Base-by-base conservation (phyloP, 2,113 vertebrate species). In the Aleadryas rufinucha region DNA sequence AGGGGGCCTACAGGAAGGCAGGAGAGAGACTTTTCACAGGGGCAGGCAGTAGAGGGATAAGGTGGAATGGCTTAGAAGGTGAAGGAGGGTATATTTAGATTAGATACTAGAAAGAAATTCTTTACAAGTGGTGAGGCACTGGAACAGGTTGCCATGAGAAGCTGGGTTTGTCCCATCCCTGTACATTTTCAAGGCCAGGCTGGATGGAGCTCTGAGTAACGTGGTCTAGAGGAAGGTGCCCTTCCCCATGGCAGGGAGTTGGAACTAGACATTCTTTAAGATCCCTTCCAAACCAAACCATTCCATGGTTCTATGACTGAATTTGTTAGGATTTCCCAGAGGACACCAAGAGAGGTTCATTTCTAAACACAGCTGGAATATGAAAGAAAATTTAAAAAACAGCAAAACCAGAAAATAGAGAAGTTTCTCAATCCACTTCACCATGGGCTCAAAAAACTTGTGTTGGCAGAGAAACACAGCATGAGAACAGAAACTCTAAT, bases 351-450 rank as follows among this genome's bases (percentile, higher is more conserved):
- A 69, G 37, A 81, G 4, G 24, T 44, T 41, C 1, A 37, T 70
- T 84, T 65, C n/a, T 70, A 84, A 91, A 86, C 7, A 54, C 1
- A 68, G 5, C 8, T 23, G 57, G 33, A 37, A 69, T 53, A 31
- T 42, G 1, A 9, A 54, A 56, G 5, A 1, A 18, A 23, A 41
- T 13, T 13, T 53, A 1, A 3, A 15, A n/a, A 8, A 1, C 2
- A 24, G 10, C 13, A 30, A n/a, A 79, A 37, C 21, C 27, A 85
- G 12, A 6, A 79, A 12, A 49, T 16, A 70, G 21, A 86, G 27
- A n/a, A 61, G 28, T 69, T 83, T 83, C 17, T 88, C 41, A 53
- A 50, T 41, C 31, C 19, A 9, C 72, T 89, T 90, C 76, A 65
- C 45, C 6, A 3, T n/a, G 61, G 22, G 9, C 11, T 71, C 16